Conservation (phyloP, 2,888 invertebrate genomes). For the Abscondita cerata region DNA sequence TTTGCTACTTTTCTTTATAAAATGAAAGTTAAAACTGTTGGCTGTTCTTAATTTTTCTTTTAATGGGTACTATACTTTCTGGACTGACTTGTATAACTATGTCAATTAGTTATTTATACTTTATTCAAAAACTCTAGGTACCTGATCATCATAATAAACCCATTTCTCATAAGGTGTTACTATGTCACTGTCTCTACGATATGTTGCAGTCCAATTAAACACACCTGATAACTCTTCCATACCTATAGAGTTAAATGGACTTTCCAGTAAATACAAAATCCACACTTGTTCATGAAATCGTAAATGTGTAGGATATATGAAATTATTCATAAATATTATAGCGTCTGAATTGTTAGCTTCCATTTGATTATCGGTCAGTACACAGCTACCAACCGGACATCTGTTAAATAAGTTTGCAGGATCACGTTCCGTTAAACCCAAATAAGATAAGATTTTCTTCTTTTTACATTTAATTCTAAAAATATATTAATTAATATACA, state of each 20-base stretch:
- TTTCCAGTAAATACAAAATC: constrained; percentile 94
- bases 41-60: no score
- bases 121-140: no score
- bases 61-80: no score
- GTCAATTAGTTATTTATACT: no score
- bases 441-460: no score
- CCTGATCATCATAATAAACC: constrained; percentile 80
- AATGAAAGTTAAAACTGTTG: no score
- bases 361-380: constrained; percentile 76
- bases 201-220: constrained; percentile 98
- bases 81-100: no score
- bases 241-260: constrained; percentile 91
- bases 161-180: constrained; percentile 96
- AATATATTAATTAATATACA: no score
- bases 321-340: constrained; percentile 87
- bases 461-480: no score
- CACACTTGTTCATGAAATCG: constrained; percentile 80
- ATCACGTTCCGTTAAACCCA: no score
- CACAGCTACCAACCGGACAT: constrained; percentile 89
- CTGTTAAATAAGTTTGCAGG: constrained; percentile 58
- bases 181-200: constrained; percentile 92
- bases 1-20: no score
- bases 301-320: constrained; percentile 73
- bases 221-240: constrained; percentile 72
- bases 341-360: constrained; percentile 82